These are phyloP conservation scores for Prosapia bicincta DNA, from an alignment of 2,888 invertebrate genomes.

Conservation along the genomic window DNA sequence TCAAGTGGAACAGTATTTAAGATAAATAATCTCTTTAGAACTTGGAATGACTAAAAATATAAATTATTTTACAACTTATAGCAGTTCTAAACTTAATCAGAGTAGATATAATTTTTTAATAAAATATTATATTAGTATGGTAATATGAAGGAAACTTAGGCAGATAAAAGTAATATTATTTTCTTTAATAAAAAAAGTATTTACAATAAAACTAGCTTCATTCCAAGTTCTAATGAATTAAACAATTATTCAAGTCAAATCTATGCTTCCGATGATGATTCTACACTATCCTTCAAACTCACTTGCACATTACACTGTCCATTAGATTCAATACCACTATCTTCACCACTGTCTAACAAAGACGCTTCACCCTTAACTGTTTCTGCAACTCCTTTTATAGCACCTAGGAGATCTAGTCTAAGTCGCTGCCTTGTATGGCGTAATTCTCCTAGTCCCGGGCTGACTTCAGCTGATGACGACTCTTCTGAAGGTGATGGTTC, in stretches of 20 bases:
- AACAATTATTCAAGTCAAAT: neutral
- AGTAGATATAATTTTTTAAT: no score
- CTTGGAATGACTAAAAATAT: neutral
- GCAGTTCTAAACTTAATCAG: no score
- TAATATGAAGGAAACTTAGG: no score
- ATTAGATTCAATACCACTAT: neutral
- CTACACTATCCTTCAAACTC: neutral
- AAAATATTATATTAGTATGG: no score
- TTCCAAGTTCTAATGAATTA: neutral
- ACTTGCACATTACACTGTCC: neutral
- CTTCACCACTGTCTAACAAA: conserved; percentile 53
- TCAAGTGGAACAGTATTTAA: neutral
- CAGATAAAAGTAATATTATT: no score
- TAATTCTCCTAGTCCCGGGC: conserved; percentile 58
- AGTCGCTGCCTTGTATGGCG: conserved; percentile 68
- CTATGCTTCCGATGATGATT: neutral
- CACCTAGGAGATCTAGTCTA: conserved; percentile 58
- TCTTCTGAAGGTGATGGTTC: conserved; percentile 6
- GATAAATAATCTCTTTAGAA: neutral
- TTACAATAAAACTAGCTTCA: neutral
- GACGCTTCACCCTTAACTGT: conserved; percentile 55
- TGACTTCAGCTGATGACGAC: conserved; percentile 44
- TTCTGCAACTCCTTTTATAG: conserved; percentile 6
- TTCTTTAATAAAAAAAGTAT: no score
- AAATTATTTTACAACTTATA: no score